Conservation (phyloP, 2,113 vertebrate genomes). For the Erythrocercus mccallii region DNA sequence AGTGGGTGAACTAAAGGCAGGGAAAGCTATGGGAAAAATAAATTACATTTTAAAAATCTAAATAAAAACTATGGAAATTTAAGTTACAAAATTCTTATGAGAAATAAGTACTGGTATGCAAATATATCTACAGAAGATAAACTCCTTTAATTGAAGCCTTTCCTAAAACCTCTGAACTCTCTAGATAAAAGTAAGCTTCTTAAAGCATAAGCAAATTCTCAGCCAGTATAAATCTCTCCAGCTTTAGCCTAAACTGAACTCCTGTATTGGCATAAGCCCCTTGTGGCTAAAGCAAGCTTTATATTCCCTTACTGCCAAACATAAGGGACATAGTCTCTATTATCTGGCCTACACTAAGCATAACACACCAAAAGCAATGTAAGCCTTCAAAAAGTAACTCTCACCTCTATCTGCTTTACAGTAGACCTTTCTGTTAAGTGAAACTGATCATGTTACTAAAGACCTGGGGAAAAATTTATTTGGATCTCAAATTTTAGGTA, state of each 20-base stretch:
- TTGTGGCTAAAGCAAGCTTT: background rate
- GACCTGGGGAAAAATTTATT: background rate
- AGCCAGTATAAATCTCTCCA: slow-evolving; percentile 6
- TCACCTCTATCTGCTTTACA: background rate
- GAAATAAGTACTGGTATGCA: background rate
- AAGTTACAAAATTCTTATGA: background rate
- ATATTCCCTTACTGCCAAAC: background rate
- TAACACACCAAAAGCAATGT: background rate
- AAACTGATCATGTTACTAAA: background rate
- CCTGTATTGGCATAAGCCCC: background rate
- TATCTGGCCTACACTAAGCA: background rate
- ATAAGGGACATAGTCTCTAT: background rate
- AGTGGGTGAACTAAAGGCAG: background rate
- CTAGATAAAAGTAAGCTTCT: slow-evolving; percentile 39
- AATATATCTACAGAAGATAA: background rate
- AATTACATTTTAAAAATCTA: background rate
- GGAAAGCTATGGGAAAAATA: background rate
- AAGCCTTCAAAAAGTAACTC: background rate
- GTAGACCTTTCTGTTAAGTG: background rate
- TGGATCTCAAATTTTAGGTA: background rate
- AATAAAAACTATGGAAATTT: background rate
- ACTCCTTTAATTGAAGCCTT: background rate
- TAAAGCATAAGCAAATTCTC: slow-evolving; percentile 50
- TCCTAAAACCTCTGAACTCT: slow-evolving; percentile 9
- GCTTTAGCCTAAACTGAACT: slow-evolving; percentile 29